Evolutionary conservation across 2,113 vertebrate species (phyloP).

Genomic region (Chinchilla lanigera): DNA sequence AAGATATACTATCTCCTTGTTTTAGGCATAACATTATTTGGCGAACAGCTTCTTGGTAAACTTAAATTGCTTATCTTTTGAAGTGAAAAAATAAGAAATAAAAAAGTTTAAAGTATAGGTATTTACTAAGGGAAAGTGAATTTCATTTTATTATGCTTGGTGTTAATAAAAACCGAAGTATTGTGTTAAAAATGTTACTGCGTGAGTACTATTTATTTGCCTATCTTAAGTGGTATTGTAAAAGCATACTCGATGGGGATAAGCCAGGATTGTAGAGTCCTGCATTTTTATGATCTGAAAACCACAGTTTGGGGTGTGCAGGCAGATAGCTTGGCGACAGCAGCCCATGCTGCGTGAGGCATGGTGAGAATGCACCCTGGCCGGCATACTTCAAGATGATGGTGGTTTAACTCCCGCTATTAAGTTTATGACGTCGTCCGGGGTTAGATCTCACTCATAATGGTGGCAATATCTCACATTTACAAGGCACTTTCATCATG

Average conservation of each 20-base stretch:
- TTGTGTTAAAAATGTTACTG: constrained; percentile 33
- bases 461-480: constrained; percentile 71
- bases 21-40: constrained; percentile 37
- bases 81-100: constrained; percentile 43
- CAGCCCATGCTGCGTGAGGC: background rate
- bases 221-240: constrained; percentile 46
- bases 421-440: constrained; percentile 71
- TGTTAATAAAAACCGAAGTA: constrained; percentile 41
- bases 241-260: constrained; percentile 44
- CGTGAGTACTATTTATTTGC: constrained; percentile 47
- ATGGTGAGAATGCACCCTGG: background rate
- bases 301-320: constrained; percentile 1
- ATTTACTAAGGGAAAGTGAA: constrained; percentile 46
- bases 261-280: background rate
- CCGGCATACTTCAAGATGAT: constrained; percentile 57
- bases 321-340: constrained; percentile 24
- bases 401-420: constrained; percentile 67
- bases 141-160: constrained; percentile 34
- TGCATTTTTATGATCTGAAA: constrained; percentile 61
- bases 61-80: constrained; percentile 33
- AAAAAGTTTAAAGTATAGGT: constrained; percentile 6
- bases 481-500: constrained; percentile 73
- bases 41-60: background rate
- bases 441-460: constrained; percentile 70
- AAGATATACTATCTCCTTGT: background rate